Base-by-base conservation (phyloP, 1,140 invertebrate species). In the Parapsyche elsis region DNA sequence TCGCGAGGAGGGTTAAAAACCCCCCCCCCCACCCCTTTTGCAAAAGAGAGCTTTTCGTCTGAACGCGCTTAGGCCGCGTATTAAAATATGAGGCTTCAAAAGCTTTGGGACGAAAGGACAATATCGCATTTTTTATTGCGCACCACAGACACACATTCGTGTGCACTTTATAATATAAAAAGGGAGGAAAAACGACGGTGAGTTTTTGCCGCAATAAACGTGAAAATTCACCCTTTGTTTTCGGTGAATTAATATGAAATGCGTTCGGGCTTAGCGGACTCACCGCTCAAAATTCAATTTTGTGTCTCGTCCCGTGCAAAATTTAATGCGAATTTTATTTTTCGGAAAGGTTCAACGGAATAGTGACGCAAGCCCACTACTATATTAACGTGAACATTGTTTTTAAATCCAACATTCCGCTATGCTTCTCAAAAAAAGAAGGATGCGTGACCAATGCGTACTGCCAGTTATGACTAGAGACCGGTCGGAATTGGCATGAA, bases 11-110 rank as follows among this genome's bases (percentile, higher is more conserved):
- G 12, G n/a, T n/a, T n/a, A n/a, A 71, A 53, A 53, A 16, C 49
- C 16, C 26, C 75, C 45, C 45, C 74, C 49, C 49, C 49, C 49
- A 16, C 2, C 12, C 16, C 49, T 16, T 12, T 53, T 2, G 12
- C 16, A 53, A 14, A 67, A 23, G 21, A 53, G 24, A 26, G 61
- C 14, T 67, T 67, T 67, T 23, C 61, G 61, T 67, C 21, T 67
- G 24, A 67, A 67, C 61, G 61, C 61, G 24, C 10, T 5, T 26
- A 26, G 24, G 49, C 49, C 2, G 12, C 49, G 70, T 71, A 71
- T 71, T 75, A 75, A 53, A 75, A 75, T 75, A 24, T 75, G 49
- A 10, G 73, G 73, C 53, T 75, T 57, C 73, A 24, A 49, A 75
- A 57, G 73, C 12, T 57, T 75, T n/a, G 53, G 38, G 24, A n/a